Evolutionary conservation across 64 coral and sea anemone genomes (phyloP).

Genomic region (Stichodactyla mertensii): DNA sequence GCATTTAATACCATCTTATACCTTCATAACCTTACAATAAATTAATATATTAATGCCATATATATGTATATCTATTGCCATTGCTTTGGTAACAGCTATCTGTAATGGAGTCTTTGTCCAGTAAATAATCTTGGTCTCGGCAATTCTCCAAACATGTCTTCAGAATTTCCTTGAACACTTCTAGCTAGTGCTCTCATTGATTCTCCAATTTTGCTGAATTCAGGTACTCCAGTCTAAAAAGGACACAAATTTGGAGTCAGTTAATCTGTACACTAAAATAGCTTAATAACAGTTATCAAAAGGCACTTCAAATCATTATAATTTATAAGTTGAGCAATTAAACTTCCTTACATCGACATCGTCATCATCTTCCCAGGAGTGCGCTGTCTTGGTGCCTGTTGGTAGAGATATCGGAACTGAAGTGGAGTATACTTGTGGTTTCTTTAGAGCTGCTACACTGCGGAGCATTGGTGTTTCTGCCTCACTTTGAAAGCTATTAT

Average conservation of each 20-base stretch:
- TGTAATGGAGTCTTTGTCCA: not conserved
- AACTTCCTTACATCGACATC: slow-evolving; percentile 41
- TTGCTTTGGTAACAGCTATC: slow-evolving; percentile 21
- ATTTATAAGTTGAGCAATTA: too few relatives aligned
- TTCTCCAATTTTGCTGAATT: slow-evolving; percentile 80
- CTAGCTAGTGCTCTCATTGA: slow-evolving; percentile 82
- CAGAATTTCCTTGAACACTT: slow-evolving; percentile 73
- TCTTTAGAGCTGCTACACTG: slow-evolving; percentile 7
- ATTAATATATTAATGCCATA: not conserved
- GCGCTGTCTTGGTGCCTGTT: slow-evolving; percentile 34
- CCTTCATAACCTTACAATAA: not conserved
- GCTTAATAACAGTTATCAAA: too few relatives aligned
- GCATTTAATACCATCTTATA: not conserved
- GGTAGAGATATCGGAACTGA: slow-evolving; percentile 82
- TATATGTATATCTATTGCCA: not conserved
- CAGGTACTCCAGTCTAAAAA: slow-evolving; percentile 54
- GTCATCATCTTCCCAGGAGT: slow-evolving; percentile 65
- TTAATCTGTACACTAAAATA: too few relatives aligned
- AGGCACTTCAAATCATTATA: too few relatives aligned
- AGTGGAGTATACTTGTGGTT: slow-evolving; percentile 45
- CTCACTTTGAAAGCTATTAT: slow-evolving; percentile 83
- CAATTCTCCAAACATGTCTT: slow-evolving; percentile 81
- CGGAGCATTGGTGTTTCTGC: slow-evolving; percentile 14
- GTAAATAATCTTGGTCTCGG: slow-evolving; percentile 68
- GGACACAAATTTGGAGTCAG: not conserved